phyloP scores from a whole-genome alignment of 2,888 invertebrate genomes.

The Desoria tigrina region DNA sequence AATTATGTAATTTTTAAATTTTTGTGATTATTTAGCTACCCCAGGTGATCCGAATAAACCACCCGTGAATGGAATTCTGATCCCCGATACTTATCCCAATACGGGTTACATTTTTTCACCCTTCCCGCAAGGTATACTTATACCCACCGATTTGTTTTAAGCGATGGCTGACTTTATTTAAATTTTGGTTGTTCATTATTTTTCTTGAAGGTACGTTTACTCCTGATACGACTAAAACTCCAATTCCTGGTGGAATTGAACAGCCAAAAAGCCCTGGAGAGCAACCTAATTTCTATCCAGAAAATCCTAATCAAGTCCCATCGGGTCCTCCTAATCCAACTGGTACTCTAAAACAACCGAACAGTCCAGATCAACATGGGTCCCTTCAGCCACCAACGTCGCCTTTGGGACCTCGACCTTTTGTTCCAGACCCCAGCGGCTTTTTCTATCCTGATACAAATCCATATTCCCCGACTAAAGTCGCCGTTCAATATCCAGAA shows the following conservation, averaged over 20 bases:
- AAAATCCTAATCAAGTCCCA: not conserved
- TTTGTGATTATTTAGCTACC: no score
- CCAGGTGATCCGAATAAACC: not conserved
- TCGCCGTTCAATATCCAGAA: not conserved
- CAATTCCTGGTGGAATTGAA: constrained; percentile 5
- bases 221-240: not conserved
- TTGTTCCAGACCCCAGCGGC: not conserved
- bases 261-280: not conserved
- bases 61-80: not conserved
- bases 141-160: no score
- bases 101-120: not conserved
- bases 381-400: not conserved
- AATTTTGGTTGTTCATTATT: no score
- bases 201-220: constrained; percentile 1
- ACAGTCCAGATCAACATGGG: constrained; percentile 1
- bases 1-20: no score
- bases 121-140: not conserved
- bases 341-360: not conserved
- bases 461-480: not conserved
- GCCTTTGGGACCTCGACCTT: constrained; percentile 7
- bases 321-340: not conserved
- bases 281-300: constrained; percentile 6
- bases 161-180: no score
- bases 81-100: not conserved
- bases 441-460: constrained; percentile 5